Evolutionary conservation across 92 coral and sea anemone species (phyloP).

Genomic region (Siderastrea radians): DNA sequence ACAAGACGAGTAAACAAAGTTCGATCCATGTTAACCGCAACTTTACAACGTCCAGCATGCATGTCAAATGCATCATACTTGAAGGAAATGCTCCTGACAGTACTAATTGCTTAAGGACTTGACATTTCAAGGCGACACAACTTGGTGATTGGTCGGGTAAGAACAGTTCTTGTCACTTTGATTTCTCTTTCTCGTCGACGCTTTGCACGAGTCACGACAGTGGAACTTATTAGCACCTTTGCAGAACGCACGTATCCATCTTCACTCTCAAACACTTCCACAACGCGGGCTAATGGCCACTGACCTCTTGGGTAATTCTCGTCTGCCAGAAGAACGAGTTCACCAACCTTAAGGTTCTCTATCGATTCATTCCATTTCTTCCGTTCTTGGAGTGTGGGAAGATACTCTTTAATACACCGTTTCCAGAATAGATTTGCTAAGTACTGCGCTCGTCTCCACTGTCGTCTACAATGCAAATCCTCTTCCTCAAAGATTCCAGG

Average conservation of each 20-base stretch:
- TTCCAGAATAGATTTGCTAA: not conserved
- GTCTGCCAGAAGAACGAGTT: not conserved
- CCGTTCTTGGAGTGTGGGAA: not conserved
- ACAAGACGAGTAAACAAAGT: too few relatives aligned
- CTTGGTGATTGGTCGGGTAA: constrained; percentile 1
- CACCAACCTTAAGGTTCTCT: not conserved
- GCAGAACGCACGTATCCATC: not conserved
- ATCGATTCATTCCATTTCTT: not conserved
- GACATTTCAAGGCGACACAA: not conserved
- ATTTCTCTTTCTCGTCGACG: not conserved
- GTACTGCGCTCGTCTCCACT: constrained; percentile 26
- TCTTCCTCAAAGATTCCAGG: constrained; percentile 55
- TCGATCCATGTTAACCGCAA: too few relatives aligned
- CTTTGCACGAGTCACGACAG: not conserved
- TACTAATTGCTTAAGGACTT: not conserved
- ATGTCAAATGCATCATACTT: too few relatives aligned
- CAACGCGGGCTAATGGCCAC: not conserved
- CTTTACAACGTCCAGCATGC: too few relatives aligned
- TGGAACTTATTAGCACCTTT: not conserved
- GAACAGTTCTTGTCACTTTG: not conserved
- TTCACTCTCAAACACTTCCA: not conserved
- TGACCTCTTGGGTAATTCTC: too few relatives aligned
- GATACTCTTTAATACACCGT: not conserved
- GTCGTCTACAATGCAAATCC: constrained; percentile 57
- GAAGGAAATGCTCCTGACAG: too few relatives aligned